These are phyloP conservation scores for Glareola pratincola DNA, from an alignment of 2,113 vertebrate species.

Conservation along the genomic window DNA sequence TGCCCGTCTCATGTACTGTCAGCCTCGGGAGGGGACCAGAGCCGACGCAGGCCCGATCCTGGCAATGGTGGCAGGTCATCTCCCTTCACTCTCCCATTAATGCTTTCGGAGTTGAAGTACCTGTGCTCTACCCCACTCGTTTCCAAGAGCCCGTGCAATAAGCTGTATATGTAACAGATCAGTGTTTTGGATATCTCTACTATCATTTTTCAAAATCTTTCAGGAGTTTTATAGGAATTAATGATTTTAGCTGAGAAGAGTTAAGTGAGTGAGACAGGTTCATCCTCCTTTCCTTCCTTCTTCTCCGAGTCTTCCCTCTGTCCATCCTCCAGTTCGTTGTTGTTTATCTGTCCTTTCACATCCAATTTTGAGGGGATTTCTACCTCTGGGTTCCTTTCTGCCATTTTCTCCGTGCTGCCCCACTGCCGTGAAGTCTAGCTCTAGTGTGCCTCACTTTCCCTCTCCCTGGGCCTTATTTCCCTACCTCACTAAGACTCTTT, in stretches of 20 bases:
- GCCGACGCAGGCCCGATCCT: background rate
- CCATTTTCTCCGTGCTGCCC: background rate
- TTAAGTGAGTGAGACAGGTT: background rate
- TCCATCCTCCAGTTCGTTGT: background rate
- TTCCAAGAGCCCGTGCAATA: rapidly evolving
- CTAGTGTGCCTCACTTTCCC: background rate
- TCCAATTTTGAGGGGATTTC: background rate
- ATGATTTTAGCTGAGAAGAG: background rate
- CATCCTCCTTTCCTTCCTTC: background rate
- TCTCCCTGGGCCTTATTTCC: background rate
- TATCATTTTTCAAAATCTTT: background rate
- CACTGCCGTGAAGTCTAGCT: background rate
- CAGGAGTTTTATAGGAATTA: background rate
- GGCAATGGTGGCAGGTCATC: background rate
- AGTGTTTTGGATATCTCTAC: background rate
- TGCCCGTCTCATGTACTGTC: rapidly evolving
- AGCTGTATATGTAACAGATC: background rate
- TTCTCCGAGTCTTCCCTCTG: background rate
- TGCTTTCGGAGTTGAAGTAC: background rate
- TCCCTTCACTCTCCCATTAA: rapidly evolving
- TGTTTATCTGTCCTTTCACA: background rate
- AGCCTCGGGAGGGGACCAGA: background rate
- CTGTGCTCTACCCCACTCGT: background rate
- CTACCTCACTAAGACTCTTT: background rate
- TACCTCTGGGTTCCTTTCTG: background rate